phyloP scores from a whole-genome alignment of 2,888 invertebrate genomes.

The Scaptomyza flava region DNA sequence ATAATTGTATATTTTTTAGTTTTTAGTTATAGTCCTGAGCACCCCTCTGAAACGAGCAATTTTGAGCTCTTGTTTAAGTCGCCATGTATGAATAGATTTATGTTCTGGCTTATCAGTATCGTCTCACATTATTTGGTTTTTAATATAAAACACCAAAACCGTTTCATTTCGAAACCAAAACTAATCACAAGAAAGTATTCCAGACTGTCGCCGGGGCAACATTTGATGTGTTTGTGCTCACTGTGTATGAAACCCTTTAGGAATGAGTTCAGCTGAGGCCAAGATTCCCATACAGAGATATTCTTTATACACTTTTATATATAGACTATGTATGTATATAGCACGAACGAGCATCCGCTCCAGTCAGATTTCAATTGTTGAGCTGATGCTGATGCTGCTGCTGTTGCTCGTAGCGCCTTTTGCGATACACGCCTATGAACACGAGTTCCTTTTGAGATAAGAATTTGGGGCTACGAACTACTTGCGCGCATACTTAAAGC shows the following conservation, averaged over 20 bases:
- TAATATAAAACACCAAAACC: slow-evolving; percentile 12
- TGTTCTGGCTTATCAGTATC: slow-evolving; percentile 39
- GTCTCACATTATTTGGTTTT: slow-evolving; percentile 25
- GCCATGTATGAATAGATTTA: slow-evolving; percentile 2
- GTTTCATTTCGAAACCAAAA: slow-evolving; percentile 33
- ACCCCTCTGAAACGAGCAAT: slow-evolving; percentile 12
- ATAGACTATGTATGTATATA: slow-evolving; percentile 31
- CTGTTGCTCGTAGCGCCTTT: slow-evolving; percentile 22
- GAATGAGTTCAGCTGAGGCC: slow-evolving; percentile 76
- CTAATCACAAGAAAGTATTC: slow-evolving; percentile 33
- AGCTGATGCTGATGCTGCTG: slow-evolving; percentile 28
- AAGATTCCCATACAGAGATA: slow-evolving; percentile 55
- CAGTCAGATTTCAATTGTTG: slow-evolving; percentile 70
- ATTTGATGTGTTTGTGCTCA: slow-evolving; percentile 37
- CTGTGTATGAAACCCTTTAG: slow-evolving; percentile 62
- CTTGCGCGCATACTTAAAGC: slow-evolving; percentile 38
- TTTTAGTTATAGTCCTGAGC: slow-evolving; percentile 21
- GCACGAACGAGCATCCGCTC: slow-evolving; percentile 70
- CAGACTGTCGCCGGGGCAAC: slow-evolving; percentile 50
- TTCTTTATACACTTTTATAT: slow-evolving; percentile 15
- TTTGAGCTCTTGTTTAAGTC: slow-evolving; percentile 15
- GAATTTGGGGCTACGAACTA: slow-evolving; percentile 81
- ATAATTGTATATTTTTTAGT: slow-evolving; percentile 32
- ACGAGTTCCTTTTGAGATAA: slow-evolving; percentile 82
- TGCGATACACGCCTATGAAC: slow-evolving; percentile 66